Evolutionary conservation across 2,888 invertebrate genomes (phyloP).

Genomic region (Nomada flava): DNA sequence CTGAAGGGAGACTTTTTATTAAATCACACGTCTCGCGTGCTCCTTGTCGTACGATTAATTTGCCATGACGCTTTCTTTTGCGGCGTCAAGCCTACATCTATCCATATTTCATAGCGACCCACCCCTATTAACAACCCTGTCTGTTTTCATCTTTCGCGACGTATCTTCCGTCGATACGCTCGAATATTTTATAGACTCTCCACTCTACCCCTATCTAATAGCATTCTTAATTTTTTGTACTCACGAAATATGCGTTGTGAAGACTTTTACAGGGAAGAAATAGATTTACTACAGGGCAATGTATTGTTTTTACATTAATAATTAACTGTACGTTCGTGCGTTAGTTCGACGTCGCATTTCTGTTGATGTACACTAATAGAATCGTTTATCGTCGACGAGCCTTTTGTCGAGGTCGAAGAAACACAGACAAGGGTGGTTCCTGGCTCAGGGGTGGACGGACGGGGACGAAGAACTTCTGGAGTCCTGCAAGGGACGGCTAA

Average conservation of each 20-base stretch:
- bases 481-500: constrained; percentile 83
- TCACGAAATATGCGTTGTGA: background rate
- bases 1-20: constrained; percentile 79
- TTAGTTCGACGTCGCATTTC: background rate
- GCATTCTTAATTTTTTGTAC: constrained; percentile 9
- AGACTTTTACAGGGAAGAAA: background rate
- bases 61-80: constrained; percentile 79
- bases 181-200: constrained; percentile 37
- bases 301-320: background rate
- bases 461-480: constrained; percentile 73
- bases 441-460: constrained; percentile 56
- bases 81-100: constrained; percentile 70
- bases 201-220: background rate
- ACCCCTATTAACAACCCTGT: constrained; percentile 10
- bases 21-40: constrained; percentile 80
- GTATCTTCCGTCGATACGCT: constrained; percentile 18
- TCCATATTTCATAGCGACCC: constrained; percentile 75
- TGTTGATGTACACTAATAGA: constrained; percentile 20
- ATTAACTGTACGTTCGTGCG: background rate
- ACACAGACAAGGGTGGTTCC: constrained; percentile 57
- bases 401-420: constrained; percentile 65
- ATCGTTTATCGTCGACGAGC: constrained; percentile 60
- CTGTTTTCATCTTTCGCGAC: constrained; percentile 57
- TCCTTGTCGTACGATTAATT: constrained; percentile 80
- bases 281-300: background rate